Percentiles rank a stretch among this genome's conserved stretches.
These are phyloP conservation scores for Cydia splendana DNA, from an alignment of 1,140 invertebrate genomes.

Conservation along the genomic window DNA sequence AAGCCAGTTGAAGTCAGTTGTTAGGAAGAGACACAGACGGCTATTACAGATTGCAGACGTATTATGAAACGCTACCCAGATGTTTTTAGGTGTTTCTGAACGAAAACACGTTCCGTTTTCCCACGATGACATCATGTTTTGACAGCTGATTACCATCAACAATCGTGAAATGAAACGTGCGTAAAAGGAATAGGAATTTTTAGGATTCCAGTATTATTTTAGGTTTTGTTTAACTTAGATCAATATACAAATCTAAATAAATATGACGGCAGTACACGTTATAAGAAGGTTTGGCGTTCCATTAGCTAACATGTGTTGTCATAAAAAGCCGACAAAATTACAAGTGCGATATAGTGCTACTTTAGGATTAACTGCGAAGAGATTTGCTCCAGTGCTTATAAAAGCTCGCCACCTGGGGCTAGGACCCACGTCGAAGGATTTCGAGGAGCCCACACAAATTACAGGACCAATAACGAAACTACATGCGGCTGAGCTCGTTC, in stretches of 20 bases:
- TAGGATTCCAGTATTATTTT: constrained; percentile 27
- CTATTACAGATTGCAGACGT: not conserved
- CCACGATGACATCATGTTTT: constrained; percentile 15
- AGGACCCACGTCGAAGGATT: constrained; percentile 73
- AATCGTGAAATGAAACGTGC: constrained; percentile 21
- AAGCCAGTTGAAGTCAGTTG: too few species aligned
- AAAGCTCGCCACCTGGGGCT: constrained; percentile 65
- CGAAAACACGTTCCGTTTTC: constrained; percentile 16
- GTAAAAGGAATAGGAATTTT: constrained; percentile 14
- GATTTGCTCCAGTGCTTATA: constrained; percentile 45
- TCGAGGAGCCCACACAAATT: constrained; percentile 64
- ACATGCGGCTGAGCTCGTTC: constrained; percentile 85
- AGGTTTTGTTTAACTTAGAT: constrained; percentile 27
- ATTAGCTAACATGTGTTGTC: constrained; percentile 45
- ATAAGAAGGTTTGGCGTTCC: constrained; percentile 49
- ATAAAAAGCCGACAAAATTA: constrained; percentile 49
- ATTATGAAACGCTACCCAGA: too few species aligned
- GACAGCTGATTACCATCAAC: constrained; percentile 2
- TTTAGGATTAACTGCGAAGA: constrained; percentile 52
- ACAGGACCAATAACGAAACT: constrained; percentile 82
- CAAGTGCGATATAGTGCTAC: constrained; percentile 60
- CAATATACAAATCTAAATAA: constrained; percentile 33
- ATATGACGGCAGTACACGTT: constrained; percentile 60
- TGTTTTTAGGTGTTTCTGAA: not conserved
- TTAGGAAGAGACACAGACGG: not conserved